phyloP scores from a whole-genome alignment of 2,797 vertebrate genomes.

The Alauda arvensis region DNA sequence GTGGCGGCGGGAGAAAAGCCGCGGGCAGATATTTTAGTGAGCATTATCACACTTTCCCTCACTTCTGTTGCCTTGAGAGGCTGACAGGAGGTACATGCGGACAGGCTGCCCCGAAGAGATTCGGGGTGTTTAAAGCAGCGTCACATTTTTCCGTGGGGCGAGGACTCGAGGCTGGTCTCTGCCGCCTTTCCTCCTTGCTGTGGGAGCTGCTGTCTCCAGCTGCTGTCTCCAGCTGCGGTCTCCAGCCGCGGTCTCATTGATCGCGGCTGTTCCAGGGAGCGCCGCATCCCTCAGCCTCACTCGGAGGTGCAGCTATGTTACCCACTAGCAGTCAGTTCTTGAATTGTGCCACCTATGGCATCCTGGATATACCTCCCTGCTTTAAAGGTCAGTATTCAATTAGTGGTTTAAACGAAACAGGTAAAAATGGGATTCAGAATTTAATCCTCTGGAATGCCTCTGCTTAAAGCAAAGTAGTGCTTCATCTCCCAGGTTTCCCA shows the following conservation, averaged over 20 bases:
- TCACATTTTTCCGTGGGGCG: accelerated
- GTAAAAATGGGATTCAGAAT: neutral
- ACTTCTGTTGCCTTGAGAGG: accelerated
- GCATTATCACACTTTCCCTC: accelerated
- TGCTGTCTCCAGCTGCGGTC: too few relatives aligned
- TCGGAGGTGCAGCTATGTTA: neutral
- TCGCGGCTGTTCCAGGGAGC: neutral
- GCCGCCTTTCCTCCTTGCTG: accelerated
- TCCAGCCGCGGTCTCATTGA: too few relatives aligned
- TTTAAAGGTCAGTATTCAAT: neutral
- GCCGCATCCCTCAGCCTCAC: neutral
- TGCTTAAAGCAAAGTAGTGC: neutral
- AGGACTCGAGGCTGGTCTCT: accelerated
- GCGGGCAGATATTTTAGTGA: neutral
- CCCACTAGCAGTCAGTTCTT: accelerated
- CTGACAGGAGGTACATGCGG: accelerated
- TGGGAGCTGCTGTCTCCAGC: too few relatives aligned
- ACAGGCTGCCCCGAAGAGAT: accelerated
- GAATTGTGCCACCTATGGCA: neutral
- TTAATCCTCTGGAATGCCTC: neutral
- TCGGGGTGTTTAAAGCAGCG: accelerated
- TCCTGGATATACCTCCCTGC: neutral
- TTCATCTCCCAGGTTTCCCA: neutral
- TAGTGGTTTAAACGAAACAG: neutral
- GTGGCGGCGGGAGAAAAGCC: neutral